A percentile compares a stretch with the other conserved stretches of the same genome.
Conservation (phyloP, 2,888 invertebrate species). For the Tholera decimalis region DNA sequence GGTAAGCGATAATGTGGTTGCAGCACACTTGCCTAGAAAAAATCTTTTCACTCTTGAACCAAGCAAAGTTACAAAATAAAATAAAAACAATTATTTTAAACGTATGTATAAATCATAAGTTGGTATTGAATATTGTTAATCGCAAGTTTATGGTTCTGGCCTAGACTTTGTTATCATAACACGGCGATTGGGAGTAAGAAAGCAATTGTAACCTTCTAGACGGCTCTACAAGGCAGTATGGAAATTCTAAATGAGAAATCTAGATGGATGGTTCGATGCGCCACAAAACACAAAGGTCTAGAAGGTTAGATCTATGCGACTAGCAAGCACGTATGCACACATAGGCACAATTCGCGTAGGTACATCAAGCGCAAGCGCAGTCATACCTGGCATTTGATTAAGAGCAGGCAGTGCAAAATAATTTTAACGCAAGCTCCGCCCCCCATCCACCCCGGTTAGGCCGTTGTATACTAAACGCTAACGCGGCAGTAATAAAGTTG, state of each 20-base stretch:
- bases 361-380: background rate
- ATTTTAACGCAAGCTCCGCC: no score
- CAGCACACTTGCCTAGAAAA: no score
- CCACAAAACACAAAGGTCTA: background rate
- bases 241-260: background rate
- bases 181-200: background rate
- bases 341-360: background rate
- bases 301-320: background rate
- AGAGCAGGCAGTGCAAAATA: no score
- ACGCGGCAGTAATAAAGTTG: no score
- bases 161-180: constrained; percentile 26
- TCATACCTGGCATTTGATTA: background rate
- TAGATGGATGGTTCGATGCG: background rate
- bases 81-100: constrained; percentile 11
- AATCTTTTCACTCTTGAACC: no score
- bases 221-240: background rate
- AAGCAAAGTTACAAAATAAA: constrained; percentile 3
- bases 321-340: background rate
- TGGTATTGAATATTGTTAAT: constrained; percentile 19
- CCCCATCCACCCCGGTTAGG: no score
- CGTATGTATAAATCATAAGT: constrained; percentile 1
- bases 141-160: constrained; percentile 10
- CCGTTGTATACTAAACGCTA: no score
- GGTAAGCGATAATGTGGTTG: no score
- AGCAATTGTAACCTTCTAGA: background rate